Evolutionary conservation across 2,113 vertebrate species (phyloP).

Genomic region (Fukomys damarensis): DNA sequence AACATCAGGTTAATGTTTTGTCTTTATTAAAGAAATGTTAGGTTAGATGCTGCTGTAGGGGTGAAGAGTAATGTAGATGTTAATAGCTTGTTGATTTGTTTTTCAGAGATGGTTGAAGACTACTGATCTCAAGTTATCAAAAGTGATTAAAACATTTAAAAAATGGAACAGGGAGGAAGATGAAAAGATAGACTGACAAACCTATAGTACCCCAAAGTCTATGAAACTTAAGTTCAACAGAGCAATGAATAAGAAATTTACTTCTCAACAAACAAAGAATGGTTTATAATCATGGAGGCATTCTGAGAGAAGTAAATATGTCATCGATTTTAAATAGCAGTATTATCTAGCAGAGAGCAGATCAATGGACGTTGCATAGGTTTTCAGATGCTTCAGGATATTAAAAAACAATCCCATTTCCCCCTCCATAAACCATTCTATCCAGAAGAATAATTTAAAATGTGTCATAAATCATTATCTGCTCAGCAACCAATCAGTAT

Average conservation of each 20-base stretch:
- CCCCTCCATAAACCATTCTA: slow-evolving; percentile 68
- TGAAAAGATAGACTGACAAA: slow-evolving; percentile 19
- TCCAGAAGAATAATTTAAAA: slow-evolving; percentile 70
- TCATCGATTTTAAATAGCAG: slow-evolving; percentile 75
- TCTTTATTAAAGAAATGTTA: neutral
- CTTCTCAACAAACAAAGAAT: slow-evolving; percentile 51
- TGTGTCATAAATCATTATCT: slow-evolving; percentile 74
- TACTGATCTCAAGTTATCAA: neutral
- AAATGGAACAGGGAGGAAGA: neutral
- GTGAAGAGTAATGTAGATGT: neutral
- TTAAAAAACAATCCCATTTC: slow-evolving; percentile 74
- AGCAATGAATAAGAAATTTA: slow-evolving; percentile 29
- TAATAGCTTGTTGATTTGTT: slow-evolving; percentile 34
- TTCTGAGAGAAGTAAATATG: slow-evolving; percentile 71
- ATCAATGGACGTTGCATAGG: slow-evolving; percentile 76
- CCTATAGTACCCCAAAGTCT: neutral
- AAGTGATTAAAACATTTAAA: neutral
- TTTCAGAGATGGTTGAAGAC: neutral
- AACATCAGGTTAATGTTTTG: slow-evolving; percentile 22
- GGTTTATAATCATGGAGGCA: slow-evolving; percentile 66
- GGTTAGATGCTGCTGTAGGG: neutral
- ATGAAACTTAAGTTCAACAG: slow-evolving; percentile 39
- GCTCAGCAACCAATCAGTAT: slow-evolving; percentile 59
- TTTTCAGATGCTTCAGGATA: slow-evolving; percentile 75
- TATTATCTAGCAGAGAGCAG: slow-evolving; percentile 69